A percentile compares a stretch with the other conserved stretches of the same genome.
These are phyloP conservation scores for Drosophila fungiperda DNA, from an alignment of 2,888 invertebrate genomes.

Conservation along the genomic window DNA sequence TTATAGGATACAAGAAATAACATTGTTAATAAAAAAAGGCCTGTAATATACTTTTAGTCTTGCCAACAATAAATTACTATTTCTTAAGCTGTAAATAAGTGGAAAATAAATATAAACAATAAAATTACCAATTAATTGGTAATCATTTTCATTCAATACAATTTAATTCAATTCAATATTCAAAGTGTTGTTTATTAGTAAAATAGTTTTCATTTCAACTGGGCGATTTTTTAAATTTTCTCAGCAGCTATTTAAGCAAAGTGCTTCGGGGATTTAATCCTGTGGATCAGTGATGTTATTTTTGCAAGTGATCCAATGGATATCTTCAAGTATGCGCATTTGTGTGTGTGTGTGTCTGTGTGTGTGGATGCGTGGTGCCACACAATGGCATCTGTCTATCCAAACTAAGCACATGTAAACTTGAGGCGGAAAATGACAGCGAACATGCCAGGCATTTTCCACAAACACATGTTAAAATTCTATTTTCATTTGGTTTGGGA, in stretches of 20 bases:
- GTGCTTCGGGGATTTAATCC: constrained; percentile 30
- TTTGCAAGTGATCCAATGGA: constrained; percentile 38
- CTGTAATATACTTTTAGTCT: not conserved
- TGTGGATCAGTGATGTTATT: constrained; percentile 43
- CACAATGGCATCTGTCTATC: constrained; percentile 63
- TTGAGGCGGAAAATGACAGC: constrained; percentile 65
- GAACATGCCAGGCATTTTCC: constrained; percentile 72
- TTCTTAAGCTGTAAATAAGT: not conserved
- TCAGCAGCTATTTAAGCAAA: constrained; percentile 20
- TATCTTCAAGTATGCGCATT: constrained; percentile 4
- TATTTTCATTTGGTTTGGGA: constrained; percentile 63
- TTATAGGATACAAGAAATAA: not conserved
- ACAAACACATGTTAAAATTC: constrained; percentile 72
- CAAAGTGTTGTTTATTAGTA: constrained; percentile 9
- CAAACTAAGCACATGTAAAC: constrained; percentile 55
- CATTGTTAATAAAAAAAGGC: not conserved
- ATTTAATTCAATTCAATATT: not conserved
- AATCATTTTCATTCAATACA: not conserved
- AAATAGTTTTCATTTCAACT: constrained; percentile 8
- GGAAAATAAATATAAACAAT: not conserved
- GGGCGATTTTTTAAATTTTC: not conserved
- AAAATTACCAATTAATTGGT: not conserved
- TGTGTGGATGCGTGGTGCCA: constrained; percentile 1
- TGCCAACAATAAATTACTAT: not conserved
- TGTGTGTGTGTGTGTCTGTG: not conserved